Conservation (phyloP, 2,888 invertebrate genomes). For the Rhyacophila evoluta region DNA sequence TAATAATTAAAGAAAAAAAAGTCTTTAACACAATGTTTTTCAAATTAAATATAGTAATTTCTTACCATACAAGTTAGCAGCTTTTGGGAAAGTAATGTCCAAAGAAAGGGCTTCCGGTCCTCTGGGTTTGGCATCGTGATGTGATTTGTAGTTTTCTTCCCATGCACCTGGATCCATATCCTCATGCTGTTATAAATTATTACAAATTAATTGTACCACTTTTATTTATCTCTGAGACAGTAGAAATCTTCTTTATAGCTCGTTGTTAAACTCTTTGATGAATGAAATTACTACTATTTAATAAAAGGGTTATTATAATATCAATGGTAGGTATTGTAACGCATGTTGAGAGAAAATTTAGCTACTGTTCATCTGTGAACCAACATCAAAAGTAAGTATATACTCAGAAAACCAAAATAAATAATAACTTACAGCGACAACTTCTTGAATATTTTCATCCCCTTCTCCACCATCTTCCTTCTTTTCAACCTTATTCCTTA, state of each 20-base stretch:
- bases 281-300: too few species aligned
- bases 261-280: too few species aligned
- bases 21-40: background rate
- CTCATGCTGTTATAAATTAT: too few species aligned
- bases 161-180: constrained; percentile 84
- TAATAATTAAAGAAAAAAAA: too few species aligned
- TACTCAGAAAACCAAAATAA: too few species aligned
- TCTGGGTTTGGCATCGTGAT: constrained; percentile 92
- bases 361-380: too few species aligned
- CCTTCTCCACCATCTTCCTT: constrained; percentile 55
- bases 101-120: constrained; percentile 96
- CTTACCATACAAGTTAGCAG: constrained; percentile 89
- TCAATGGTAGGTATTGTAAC: too few species aligned
- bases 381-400: too few species aligned
- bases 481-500: constrained; percentile 70
- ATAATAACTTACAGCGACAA: constrained; percentile 3
- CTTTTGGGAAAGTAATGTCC: constrained; percentile 93
- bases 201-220: background rate
- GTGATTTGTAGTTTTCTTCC: constrained; percentile 96
- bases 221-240: background rate
- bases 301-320: too few species aligned
- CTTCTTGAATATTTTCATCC: constrained; percentile 59
- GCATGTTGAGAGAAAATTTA: too few species aligned
- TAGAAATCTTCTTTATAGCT: background rate
- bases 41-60: background rate